A percentile compares a stretch with the other conserved stretches of the same genome.
Evolutionary conservation across 2,113 vertebrate genomes (phyloP).

Genomic region (Chloroceryle aenea): DNA sequence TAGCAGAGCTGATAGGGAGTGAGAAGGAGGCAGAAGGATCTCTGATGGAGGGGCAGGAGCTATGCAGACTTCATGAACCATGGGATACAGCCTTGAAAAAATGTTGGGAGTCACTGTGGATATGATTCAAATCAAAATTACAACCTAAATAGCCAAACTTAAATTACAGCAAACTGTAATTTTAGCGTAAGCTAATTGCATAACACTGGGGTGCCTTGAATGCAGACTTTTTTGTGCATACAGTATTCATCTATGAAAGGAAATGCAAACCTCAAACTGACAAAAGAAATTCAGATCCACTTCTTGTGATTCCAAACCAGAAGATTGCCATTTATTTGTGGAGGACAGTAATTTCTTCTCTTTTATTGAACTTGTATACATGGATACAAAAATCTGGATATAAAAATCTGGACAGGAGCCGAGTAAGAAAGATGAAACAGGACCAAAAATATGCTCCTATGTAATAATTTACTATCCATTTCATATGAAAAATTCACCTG

Average conservation of each 20-base stretch:
- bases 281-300: not conserved
- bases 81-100: not conserved
- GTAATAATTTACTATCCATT: not conserved
- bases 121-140: not conserved
- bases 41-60: not conserved
- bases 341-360: not conserved
- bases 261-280: not conserved
- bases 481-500: not conserved
- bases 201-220: not conserved
- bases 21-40: not conserved
- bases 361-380: not conserved
- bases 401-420: not conserved
- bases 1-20: not conserved
- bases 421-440: not conserved
- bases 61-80: not conserved
- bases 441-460: not conserved
- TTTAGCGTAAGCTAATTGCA: not conserved
- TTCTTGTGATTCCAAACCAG: not conserved
- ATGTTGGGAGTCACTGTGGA: not conserved
- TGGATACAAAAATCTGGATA: not conserved
- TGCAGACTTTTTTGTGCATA: not conserved
- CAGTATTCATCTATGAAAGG: not conserved
- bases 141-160: not conserved
- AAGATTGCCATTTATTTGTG: not conserved
- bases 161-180: not conserved